phyloP scores from a whole-genome alignment of 1,140 invertebrate genomes.

The Lepidotrigona ventralis region DNA sequence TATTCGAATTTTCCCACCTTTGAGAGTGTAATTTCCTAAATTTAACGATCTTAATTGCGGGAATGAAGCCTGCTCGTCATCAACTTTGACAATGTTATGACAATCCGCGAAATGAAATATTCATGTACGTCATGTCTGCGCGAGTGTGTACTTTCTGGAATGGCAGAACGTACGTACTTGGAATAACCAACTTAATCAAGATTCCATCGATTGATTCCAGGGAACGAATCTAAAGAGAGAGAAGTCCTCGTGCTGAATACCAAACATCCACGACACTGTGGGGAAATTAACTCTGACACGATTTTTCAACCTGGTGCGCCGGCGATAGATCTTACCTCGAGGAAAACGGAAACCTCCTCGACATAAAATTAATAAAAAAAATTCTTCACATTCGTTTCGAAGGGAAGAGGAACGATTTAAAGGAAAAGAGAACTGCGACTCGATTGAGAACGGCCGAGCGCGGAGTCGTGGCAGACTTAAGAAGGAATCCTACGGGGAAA shows the following conservation, averaged over 20 bases:
- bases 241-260: neutral
- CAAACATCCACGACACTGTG: neutral
- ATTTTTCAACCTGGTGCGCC: neutral
- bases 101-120: no score
- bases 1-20: no score
- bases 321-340: neutral
- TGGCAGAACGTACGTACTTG: neutral
- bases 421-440: neutral
- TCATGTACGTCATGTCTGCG: no score
- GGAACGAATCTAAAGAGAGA: neutral
- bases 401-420: neutral
- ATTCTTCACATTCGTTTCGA: no score
- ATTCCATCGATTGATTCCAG: neutral
- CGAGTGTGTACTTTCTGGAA: no score
- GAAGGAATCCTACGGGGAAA: neutral
- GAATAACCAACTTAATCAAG: neutral
- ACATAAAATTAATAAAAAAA: neutral
- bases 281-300: neutral
- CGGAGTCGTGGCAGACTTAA: neutral
- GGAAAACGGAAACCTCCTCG: no score
- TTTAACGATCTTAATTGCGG: no score
- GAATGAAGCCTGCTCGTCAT: no score
- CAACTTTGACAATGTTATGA: no score
- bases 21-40: no score
- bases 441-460: neutral